phyloP scores from a whole-genome alignment of 2,797 vertebrate genomes.

The Harpagifer antarcticus region DNA sequence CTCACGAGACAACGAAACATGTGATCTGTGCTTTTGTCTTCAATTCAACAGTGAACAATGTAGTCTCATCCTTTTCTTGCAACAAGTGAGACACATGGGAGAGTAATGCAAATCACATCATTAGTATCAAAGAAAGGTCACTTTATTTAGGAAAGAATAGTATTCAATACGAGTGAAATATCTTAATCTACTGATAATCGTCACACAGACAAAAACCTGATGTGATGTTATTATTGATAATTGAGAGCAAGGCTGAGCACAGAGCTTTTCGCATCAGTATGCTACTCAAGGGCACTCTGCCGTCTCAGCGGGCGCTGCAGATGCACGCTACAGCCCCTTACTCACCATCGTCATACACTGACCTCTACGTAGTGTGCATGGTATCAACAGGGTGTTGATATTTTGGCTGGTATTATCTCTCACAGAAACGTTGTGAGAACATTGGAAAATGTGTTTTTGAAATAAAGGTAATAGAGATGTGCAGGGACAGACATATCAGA shows the following conservation, averaged over 20 bases:
- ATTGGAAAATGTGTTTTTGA: conserved; percentile 16
- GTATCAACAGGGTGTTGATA: conserved; percentile 14
- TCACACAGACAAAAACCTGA: neutral
- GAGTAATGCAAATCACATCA: neutral
- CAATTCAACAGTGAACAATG: neutral
- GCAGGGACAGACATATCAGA: conserved; percentile 62
- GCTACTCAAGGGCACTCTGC: conserved; percentile 45
- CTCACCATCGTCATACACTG: conserved; percentile 1
- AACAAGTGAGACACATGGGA: too few relatives aligned
- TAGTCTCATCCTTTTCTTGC: too few relatives aligned
- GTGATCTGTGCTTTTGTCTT: neutral
- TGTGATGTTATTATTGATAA: neutral
- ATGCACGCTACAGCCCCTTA: conserved; percentile 19
- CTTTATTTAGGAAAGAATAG: neutral
- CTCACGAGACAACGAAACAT: conserved; percentile 19
- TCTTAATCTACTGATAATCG: neutral
- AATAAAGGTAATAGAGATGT: conserved; percentile 24
- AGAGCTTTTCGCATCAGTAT: conserved; percentile 33
- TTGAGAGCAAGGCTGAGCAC: conserved; percentile 19
- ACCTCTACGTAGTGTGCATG: conserved; percentile 4
- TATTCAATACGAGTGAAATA: neutral
- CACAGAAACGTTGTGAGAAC: neutral
- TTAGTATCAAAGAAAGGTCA: neutral
- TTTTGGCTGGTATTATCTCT: neutral
- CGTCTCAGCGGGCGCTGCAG: conserved; percentile 22